Conservation (phyloP, 2,888 invertebrate species). For the Aspidiotus destructor region DNA sequence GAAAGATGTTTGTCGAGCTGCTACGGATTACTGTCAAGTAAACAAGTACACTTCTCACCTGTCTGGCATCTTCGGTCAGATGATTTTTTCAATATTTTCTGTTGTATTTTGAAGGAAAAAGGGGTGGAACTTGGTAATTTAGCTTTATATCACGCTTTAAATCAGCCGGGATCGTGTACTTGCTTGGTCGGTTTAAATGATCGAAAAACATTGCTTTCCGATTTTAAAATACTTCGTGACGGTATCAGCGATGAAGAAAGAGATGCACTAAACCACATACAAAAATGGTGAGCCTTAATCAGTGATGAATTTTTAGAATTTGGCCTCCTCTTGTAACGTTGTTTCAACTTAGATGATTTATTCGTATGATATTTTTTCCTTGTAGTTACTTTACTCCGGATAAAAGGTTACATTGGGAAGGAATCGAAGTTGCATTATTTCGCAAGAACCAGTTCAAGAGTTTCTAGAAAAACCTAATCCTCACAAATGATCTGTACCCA, state of each 20-base stretch:
- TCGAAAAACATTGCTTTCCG: slow-evolving; percentile 51
- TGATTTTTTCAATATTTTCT: not conserved
- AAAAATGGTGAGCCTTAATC: slow-evolving; percentile 33
- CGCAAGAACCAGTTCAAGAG: no score
- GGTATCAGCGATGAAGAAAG: slow-evolving; percentile 59
- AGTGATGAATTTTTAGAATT: no score
- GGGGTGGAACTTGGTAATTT: slow-evolving; percentile 60
- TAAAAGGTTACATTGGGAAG: no score
- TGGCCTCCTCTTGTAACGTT: no score
- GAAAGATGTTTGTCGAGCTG: slow-evolving; percentile 52
- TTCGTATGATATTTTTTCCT: no score
- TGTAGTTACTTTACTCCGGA: no score
- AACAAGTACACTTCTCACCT: not conserved
- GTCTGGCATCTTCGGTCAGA: no score
- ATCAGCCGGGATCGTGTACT: slow-evolving; percentile 54
- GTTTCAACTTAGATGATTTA: no score
- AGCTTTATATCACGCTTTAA: slow-evolving; percentile 56
- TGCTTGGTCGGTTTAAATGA: slow-evolving; percentile 70
- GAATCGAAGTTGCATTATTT: no score
- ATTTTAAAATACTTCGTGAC: slow-evolving; percentile 53
- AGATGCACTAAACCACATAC: slow-evolving; percentile 52
- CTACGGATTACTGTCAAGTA: slow-evolving; percentile 43
- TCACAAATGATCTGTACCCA: no score
- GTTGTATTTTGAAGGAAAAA: slow-evolving; percentile 43
- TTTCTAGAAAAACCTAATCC: no score